These are phyloP conservation scores for Phycodurus eques DNA, from an alignment of 2,113 vertebrate genomes.

Conservation along the genomic window DNA sequence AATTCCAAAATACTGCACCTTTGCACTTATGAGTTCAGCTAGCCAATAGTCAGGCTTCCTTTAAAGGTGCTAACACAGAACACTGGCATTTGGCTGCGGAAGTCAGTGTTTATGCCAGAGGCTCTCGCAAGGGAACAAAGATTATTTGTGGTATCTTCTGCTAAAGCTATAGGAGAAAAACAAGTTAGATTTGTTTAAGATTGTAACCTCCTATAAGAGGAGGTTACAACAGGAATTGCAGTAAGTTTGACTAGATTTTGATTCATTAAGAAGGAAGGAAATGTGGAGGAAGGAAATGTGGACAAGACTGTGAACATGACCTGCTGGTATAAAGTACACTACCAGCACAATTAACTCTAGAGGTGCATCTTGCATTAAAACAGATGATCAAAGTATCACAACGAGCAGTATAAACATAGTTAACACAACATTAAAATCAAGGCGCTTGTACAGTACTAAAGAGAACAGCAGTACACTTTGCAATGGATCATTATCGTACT, in stretches of 20 bases:
- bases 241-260: not conserved
- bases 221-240: not conserved
- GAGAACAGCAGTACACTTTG: too few relatives aligned
- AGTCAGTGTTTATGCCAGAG: conserved; percentile 1
- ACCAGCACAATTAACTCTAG: too few relatives aligned
- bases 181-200: not conserved
- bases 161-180: not conserved
- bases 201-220: not conserved
- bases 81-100: not conserved
- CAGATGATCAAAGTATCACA: too few relatives aligned
- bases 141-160: not conserved
- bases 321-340: too few relatives aligned
- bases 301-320: too few relatives aligned
- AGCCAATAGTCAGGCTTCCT: not conserved
- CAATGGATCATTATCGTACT: too few relatives aligned
- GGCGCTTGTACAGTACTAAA: too few relatives aligned
- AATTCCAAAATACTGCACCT: not conserved
- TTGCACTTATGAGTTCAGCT: not conserved
- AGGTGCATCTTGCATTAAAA: too few relatives aligned
- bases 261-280: not conserved
- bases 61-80: not conserved
- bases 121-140: conserved; percentile 1
- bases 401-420: too few relatives aligned
- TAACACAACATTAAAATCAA: too few relatives aligned
- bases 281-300: too few relatives aligned